Evolutionary conservation across 2,797 vertebrate species (phyloP).

Genomic region (Zenarchopterus dispar): DNA sequence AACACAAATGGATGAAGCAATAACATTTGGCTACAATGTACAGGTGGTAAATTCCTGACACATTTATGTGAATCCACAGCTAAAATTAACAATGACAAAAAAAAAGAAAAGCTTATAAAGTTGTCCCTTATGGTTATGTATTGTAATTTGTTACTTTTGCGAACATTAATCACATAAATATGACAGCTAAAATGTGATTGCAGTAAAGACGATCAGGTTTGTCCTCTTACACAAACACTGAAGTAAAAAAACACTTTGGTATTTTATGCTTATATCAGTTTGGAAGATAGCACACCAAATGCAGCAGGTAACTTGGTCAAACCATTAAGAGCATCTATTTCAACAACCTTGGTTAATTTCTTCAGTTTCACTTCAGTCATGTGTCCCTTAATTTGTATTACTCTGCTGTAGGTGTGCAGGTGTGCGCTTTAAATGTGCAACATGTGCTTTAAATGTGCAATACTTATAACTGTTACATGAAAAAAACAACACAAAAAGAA

Average conservation of each 20-base stretch:
- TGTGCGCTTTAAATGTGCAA: conserved; percentile 55
- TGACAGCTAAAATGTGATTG: too few species aligned
- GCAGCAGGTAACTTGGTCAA: too few species aligned
- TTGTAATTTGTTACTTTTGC: not conserved
- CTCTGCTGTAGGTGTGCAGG: conserved; percentile 1
- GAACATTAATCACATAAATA: too few species aligned
- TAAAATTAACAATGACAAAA: not conserved
- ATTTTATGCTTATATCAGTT: too few species aligned
- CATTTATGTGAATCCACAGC: not conserved
- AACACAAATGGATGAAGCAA: conserved; percentile 1
- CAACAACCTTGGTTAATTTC: too few species aligned
- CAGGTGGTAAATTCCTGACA: conserved; percentile 3
- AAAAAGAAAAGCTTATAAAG: not conserved
- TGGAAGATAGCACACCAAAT: too few species aligned
- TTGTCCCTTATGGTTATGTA: not conserved
- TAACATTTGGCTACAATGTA: not conserved
- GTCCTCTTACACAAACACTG: too few species aligned
- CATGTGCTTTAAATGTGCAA: conserved; percentile 60
- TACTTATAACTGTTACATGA: conserved; percentile 20
- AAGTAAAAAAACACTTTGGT: too few species aligned
- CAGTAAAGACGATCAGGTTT: too few species aligned
- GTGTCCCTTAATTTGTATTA: conserved; percentile 2
- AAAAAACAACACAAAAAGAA: conserved; percentile 12
- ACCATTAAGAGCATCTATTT: too few species aligned
- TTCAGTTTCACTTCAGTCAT: too few species aligned